Conservation (phyloP, 1,140 invertebrate species). For the Drosophila nigromelanica region DNA sequence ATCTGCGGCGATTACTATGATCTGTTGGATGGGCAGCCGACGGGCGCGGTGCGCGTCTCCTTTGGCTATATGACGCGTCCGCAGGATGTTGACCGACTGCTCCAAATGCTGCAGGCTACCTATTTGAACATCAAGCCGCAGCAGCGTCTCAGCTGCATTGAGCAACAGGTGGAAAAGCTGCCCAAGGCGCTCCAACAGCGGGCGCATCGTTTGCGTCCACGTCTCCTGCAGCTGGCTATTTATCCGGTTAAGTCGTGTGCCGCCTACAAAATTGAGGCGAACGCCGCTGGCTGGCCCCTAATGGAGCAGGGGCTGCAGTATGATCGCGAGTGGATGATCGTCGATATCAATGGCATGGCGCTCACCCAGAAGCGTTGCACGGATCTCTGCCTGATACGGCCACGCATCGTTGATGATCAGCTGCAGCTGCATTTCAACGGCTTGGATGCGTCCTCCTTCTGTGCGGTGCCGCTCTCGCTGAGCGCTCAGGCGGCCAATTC, state of each 20-base stretch:
- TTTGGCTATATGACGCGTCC: constrained; percentile 96
- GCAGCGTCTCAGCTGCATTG: constrained; percentile 57
- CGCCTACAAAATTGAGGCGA: constrained; percentile 87
- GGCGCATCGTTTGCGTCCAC: constrained; percentile 45
- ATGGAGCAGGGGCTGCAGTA: constrained; percentile 91
- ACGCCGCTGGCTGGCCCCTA: constrained; percentile 87
- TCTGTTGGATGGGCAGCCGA: constrained; percentile 94
- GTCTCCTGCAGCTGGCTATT: constrained; percentile 89
- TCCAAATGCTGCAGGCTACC: constrained; percentile 90
- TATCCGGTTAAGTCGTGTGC: constrained; percentile 98
- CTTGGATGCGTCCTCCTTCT: neutral
- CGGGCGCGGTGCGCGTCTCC: constrained; percentile 95
- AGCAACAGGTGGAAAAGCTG: constrained; percentile 41
- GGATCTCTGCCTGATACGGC: constrained; percentile 92
- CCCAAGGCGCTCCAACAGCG: constrained; percentile 56
- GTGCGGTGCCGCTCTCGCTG: constrained; percentile 48
- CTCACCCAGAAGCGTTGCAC: constrained; percentile 95
- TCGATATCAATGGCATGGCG: constrained; percentile 90
- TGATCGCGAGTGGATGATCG: constrained; percentile 97
- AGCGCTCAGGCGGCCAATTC: constrained; percentile 60
- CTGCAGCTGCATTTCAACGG: constrained; percentile 87
- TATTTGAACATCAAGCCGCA: constrained; percentile 48
- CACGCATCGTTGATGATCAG: constrained; percentile 86
- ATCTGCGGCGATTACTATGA: constrained; percentile 96
- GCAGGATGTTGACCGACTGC: constrained; percentile 89